phyloP scores from a whole-genome alignment of 2,797 vertebrate genomes.

The Simalia tracyae region DNA sequence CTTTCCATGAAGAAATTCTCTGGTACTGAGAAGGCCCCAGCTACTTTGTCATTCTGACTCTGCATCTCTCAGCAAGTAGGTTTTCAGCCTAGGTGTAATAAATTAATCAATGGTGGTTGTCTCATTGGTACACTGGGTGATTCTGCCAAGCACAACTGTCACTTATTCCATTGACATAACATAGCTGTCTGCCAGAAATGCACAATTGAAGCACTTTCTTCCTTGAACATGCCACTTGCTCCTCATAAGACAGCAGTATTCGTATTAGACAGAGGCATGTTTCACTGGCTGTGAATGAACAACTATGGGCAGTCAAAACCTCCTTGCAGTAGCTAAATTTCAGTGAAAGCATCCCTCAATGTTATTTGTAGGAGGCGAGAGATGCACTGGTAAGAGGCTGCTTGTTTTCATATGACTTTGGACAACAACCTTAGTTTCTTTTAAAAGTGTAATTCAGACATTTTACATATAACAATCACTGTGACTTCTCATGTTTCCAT shows the following conservation, averaged over 20 bases:
- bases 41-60: conserved; percentile 42
- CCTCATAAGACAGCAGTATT: background rate
- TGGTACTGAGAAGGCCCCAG: conserved; percentile 6
- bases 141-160: conserved; percentile 44
- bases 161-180: conserved; percentile 23
- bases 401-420: conserved; percentile 35
- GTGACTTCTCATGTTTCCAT: conserved; percentile 40
- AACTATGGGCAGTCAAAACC: conserved; percentile 1
- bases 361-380: background rate
- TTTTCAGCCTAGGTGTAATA: conserved; percentile 38
- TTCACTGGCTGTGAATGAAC: background rate
- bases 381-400: background rate
- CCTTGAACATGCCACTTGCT: conserved; percentile 7
- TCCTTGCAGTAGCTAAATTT: background rate
- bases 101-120: conserved; percentile 58
- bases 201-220: background rate
- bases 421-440: conserved; percentile 7
- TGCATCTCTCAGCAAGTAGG: conserved; percentile 35
- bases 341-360: conserved; percentile 7
- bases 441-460: conserved; percentile 12
- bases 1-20: conserved; percentile 5
- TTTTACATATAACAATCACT: conserved; percentile 56
- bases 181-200: conserved; percentile 33
- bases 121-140: conserved; percentile 36
- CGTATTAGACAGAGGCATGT: background rate